Percentiles rank a stretch among this genome's conserved stretches.
These are phyloP conservation scores for Hemiscyllium ocellatum DNA, from an alignment of 2,113 vertebrate genomes.

Conservation along the genomic window DNA sequence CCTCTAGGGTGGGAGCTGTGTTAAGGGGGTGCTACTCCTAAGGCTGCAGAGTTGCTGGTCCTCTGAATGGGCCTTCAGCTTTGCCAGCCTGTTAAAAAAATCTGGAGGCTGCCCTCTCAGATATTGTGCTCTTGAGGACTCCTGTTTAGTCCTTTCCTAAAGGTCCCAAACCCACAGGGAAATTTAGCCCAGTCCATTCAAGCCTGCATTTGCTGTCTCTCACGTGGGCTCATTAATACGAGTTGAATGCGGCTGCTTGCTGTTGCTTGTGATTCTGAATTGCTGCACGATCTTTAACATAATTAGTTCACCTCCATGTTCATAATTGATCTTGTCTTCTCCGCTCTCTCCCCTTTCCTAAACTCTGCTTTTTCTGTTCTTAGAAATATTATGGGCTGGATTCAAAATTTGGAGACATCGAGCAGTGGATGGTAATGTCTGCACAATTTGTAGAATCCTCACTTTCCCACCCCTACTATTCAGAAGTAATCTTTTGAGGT, in stretches of 20 bases:
- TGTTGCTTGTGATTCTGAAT: not conserved
- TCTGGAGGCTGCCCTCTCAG: too few species aligned
- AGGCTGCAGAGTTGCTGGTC: too few species aligned
- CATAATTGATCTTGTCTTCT: conserved; percentile 8
- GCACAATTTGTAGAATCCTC: conserved; percentile 1
- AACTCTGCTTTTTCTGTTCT: conserved; percentile 41
- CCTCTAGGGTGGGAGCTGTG: too few species aligned
- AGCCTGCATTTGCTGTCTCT: not conserved
- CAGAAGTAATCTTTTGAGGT: not conserved
- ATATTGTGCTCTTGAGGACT: too few species aligned
- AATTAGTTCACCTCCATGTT: not conserved
- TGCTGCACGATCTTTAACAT: not conserved
- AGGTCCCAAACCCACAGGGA: not conserved
- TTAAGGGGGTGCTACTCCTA: too few species aligned
- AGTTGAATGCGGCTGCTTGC: not conserved
- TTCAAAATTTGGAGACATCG: conserved; percentile 90
- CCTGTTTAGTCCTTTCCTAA: not conserved
- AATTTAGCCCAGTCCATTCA: not conserved
- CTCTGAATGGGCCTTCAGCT: too few species aligned
- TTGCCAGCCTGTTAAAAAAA: too few species aligned
- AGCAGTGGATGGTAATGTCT: conserved; percentile 93
- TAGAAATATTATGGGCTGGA: conserved; percentile 93
- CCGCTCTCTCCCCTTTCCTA: conserved; percentile 33
- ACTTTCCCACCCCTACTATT: not conserved
- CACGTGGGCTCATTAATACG: not conserved